phyloP scores from a whole-genome alignment of 2,797 vertebrate species.

The Anguilla megastoma region DNA sequence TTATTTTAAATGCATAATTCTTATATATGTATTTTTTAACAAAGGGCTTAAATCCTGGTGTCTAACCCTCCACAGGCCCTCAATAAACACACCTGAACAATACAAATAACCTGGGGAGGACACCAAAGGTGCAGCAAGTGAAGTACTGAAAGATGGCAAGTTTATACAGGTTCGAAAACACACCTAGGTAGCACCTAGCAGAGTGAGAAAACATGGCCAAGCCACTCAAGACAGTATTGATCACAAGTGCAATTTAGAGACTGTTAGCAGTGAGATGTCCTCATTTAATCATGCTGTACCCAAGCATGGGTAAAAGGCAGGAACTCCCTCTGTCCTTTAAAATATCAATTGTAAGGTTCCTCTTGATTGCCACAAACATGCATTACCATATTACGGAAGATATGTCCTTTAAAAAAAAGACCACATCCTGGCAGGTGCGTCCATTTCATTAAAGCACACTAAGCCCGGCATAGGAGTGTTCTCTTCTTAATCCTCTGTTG shows the following conservation, averaged over 20 bases:
- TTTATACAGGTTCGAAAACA: not conserved
- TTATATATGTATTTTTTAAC: too few relatives aligned
- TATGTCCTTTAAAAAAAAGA: not conserved
- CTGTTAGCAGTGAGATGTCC: not conserved
- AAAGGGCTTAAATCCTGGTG: not conserved
- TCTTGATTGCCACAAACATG: not conserved
- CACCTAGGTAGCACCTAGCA: not conserved
- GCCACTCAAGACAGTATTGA: not conserved
- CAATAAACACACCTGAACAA: not conserved
- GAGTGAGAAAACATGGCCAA: not conserved
- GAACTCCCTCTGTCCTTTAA: not conserved
- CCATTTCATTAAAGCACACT: not conserved
- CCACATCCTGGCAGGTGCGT: not conserved
- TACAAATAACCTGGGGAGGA: not conserved
- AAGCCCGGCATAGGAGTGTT: not conserved
- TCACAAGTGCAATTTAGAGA: not conserved
- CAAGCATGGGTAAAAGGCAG: not conserved
- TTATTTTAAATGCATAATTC: not conserved
- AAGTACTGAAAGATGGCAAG: not conserved
- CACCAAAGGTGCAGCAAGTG: not conserved
- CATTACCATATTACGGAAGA: not conserved
- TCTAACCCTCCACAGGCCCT: not conserved
- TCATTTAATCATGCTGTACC: not conserved
- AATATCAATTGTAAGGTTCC: not conserved
- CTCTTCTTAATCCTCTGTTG: not conserved